Evolutionary conservation across 1,140 invertebrate species (phyloP).

Genomic region (Brachionus sp.): DNA sequence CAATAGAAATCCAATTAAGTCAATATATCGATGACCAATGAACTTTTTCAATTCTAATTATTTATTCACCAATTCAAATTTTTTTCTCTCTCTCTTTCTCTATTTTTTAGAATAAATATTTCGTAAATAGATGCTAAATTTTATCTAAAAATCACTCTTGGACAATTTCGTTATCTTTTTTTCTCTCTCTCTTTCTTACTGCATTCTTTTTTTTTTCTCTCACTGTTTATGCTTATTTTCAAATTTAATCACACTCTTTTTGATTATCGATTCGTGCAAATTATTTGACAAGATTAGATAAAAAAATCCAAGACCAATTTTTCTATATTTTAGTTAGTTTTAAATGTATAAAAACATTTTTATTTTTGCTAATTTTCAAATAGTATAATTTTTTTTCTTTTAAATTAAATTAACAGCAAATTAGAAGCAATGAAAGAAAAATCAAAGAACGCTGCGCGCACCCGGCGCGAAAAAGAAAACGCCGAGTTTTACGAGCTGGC

Average conservation of each 20-base stretch:
- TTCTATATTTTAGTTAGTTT: too few species aligned
- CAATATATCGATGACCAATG: background rate
- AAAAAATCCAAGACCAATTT: background rate
- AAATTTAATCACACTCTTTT: slow-evolving; percentile 27
- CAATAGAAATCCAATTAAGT: background rate
- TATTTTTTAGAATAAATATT: slow-evolving; percentile 12
- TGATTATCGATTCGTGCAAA: background rate
- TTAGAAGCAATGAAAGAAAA: slow-evolving; percentile 64
- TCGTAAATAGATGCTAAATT: slow-evolving; percentile 34
- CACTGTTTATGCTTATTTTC: slow-evolving; percentile 36
- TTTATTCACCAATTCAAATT: background rate
- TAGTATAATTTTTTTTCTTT: background rate
- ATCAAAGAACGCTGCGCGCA: slow-evolving; percentile 87
- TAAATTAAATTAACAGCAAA: slow-evolving; percentile 31
- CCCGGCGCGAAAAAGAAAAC: slow-evolving; percentile 90
- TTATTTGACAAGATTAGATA: slow-evolving; percentile 45
- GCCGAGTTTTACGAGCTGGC: slow-evolving; percentile 97
- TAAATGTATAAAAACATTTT: background rate
- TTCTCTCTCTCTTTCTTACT: background rate
- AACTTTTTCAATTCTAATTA: background rate
- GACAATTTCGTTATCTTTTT: background rate
- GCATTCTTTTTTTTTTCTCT: background rate
- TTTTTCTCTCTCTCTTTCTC: background rate
- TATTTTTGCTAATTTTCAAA: background rate
- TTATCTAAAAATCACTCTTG: slow-evolving; percentile 23